Conservation (phyloP, 2,113 vertebrate species). For the Trogon melanurus region DNA sequence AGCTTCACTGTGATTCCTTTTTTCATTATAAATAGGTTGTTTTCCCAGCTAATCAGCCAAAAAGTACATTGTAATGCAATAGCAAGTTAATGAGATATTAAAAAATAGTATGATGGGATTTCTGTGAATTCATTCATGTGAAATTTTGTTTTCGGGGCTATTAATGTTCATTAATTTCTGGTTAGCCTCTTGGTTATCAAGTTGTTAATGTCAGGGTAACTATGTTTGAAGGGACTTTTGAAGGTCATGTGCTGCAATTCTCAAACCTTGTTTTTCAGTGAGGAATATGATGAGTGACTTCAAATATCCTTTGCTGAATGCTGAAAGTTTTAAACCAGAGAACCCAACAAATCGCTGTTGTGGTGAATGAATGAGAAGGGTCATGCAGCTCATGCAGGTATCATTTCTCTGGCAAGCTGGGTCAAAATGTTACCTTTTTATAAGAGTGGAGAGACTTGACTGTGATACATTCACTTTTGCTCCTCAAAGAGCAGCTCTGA, state of each 20-base stretch:
- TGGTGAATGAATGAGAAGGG: not conserved
- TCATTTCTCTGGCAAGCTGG: not conserved
- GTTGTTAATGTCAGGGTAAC: not conserved
- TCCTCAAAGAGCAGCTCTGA: not conserved
- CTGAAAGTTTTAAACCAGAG: not conserved
- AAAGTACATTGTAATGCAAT: not conserved
- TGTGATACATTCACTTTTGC: not conserved
- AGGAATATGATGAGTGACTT: not conserved
- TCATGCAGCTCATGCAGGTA: not conserved
- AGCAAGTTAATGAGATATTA: not conserved
- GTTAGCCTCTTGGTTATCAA: not conserved
- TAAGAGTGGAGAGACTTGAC: not conserved
- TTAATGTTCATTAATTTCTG: not conserved
- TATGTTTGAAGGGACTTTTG: not conserved
- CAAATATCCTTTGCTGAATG: not conserved
- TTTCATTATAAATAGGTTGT: not conserved
- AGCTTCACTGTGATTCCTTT: not conserved
- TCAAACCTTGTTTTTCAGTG: not conserved
- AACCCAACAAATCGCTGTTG: not conserved
- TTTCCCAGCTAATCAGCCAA: not conserved
- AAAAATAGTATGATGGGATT: not conserved
- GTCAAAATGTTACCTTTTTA: not conserved
- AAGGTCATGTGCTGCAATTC: not conserved
- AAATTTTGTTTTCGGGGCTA: not conserved
- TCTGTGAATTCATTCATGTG: fast-evolving